Base-by-base conservation (phyloP, 1,140 invertebrate genomes). In the Drosophila athabasca region DNA sequence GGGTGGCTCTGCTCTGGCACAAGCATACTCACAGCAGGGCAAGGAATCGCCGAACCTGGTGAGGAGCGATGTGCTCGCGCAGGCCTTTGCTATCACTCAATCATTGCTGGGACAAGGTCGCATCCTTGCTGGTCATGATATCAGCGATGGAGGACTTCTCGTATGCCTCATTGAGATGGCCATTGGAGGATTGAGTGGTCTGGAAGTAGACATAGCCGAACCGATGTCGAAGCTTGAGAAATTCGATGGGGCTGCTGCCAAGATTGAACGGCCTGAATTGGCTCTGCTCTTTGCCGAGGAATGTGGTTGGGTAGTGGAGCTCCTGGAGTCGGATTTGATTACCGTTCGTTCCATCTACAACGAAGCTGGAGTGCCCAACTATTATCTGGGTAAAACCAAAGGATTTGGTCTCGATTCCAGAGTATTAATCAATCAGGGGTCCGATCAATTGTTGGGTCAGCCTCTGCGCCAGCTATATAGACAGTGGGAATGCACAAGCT, bases 401-500 rank as follows among this genome's bases (percentile, higher is more conserved):
- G 93, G 93, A 8, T 94, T 93, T 82, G 97, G 96, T 35, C 93
- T 97, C 59, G 90, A 94, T 41, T 95, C 96, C 65, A 73, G 91
- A 92, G 93, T 94, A 92, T 79, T 92, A 29, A 92, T 98, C 17
- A 92, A 83, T n/a, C 92, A 95, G 0, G 95, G 95, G 62, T 93
- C 93, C 11, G 11, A 1, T 57, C 44, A 11, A 81, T 91, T 39
- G 22, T 80, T 99, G 1, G 91, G 95, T 39, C 94, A 94, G 13
- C 92, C 93, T 4, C 93, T 98, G 22, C 90, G 94, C 19, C 87
- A 93, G 1, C 91, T 98, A 22, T 95, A 97, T 90, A 93, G 95
- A 80, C 94, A 95, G 71, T 99, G 98, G 98, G 98, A 99, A 92
- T 96, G 98, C 90, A 99, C 98, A 0, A 99, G 98, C 92, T 99